These are phyloP conservation scores for Bilobella aurantiaca DNA, from an alignment of 1,140 invertebrate genomes.

Conservation along the genomic window DNA sequence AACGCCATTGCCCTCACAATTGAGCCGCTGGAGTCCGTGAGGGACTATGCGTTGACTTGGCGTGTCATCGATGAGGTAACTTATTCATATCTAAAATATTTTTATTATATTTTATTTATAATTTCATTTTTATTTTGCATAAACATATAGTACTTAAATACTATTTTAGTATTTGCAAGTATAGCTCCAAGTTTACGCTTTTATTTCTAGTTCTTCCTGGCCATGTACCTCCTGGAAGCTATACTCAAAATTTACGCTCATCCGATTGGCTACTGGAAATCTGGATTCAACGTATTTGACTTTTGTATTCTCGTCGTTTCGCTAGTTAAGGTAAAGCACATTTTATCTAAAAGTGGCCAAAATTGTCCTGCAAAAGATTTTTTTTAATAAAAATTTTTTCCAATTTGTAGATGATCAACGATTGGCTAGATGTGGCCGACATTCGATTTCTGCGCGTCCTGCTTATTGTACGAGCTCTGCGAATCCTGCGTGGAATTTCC, in stretches of 20 bases:
- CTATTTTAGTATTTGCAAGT: too few relatives aligned
- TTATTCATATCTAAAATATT: too few relatives aligned
- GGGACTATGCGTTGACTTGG: constrained; percentile 4
- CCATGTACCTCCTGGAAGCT: constrained; percentile 23
- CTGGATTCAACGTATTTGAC: constrained; percentile 33
- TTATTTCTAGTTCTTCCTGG: constrained; percentile 30
- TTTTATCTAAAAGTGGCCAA: neutral
- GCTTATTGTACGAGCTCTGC: constrained; percentile 20
- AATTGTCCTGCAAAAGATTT: neutral
- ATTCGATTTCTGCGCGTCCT: constrained; percentile 16
- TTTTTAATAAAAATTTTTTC: neutral
- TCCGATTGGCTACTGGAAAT: constrained; percentile 24
- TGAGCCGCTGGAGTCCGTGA: constrained; percentile 16
- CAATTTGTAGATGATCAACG: constrained; percentile 13
- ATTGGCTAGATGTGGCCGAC: constrained; percentile 20
- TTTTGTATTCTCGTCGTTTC: constrained; percentile 23
- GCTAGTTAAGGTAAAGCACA: constrained; percentile 13
- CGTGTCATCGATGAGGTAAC: constrained; percentile 22
- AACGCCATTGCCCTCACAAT: constrained; percentile 26
- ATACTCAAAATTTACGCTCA: constrained; percentile 26
- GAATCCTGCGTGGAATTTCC: constrained; percentile 26
- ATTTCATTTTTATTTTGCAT: constrained; percentile 1
- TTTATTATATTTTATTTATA: too few relatives aligned
- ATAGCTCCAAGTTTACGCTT: too few relatives aligned
- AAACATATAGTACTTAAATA: too few relatives aligned